Percentiles rank a stretch among this genome's conserved stretches.
phyloP scores from a whole-genome alignment of 2,113 vertebrate genomes.

The Laterallus jamaicensis region DNA sequence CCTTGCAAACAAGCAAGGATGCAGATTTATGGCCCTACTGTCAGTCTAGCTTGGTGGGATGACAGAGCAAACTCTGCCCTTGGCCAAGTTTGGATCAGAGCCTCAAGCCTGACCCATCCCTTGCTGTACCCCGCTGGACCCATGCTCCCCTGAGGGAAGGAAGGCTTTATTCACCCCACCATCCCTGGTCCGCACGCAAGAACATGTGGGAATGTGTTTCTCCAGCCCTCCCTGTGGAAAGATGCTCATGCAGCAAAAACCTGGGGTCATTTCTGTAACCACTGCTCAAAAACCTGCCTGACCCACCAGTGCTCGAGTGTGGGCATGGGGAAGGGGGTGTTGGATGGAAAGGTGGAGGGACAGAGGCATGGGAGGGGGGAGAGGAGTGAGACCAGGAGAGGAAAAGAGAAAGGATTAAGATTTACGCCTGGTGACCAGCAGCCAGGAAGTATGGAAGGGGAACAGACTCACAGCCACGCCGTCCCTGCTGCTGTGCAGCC shows the following conservation, averaged over 20 bases:
- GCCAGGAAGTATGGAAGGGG: not conserved
- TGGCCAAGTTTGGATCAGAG: not conserved
- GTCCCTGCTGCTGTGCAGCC: not conserved
- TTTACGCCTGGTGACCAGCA: rapidly evolving
- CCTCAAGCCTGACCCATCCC: not conserved
- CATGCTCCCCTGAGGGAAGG: not conserved
- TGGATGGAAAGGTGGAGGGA: not conserved
- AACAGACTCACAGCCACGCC: rapidly evolving
- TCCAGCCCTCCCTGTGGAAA: not conserved
- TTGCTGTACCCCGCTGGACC: not conserved
- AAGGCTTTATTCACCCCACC: not conserved
- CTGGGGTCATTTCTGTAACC: not conserved
- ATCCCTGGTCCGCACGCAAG: not conserved
- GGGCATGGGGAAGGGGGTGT: not conserved
- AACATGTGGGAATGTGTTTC: not conserved
- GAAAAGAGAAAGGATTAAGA: not conserved
- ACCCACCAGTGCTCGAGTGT: not conserved
- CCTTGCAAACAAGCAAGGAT: not conserved
- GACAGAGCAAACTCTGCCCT: not conserved
- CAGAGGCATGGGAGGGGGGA: not conserved
- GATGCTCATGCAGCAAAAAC: not conserved
- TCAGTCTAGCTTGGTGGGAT: not conserved
- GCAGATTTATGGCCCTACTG: not conserved
- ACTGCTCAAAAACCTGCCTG: not conserved
- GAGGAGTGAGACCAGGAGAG: not conserved